Percentiles rank a stretch among this genome's conserved stretches.
These are phyloP conservation scores for Chelmon rostratus DNA, from an alignment of 2,797 vertebrate genomes.

Conservation along the genomic window DNA sequence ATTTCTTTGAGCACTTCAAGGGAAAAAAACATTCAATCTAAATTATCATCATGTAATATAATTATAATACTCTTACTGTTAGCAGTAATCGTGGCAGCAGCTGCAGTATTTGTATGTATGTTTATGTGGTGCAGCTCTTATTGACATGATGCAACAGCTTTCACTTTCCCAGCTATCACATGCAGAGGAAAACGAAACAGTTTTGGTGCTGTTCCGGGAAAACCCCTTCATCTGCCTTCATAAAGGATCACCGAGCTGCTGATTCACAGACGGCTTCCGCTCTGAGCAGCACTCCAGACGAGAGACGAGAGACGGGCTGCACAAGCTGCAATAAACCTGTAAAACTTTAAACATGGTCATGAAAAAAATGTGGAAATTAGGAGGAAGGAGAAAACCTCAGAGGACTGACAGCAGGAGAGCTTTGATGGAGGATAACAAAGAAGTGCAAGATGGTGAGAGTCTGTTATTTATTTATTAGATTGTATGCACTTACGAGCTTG, in stretches of 20 bases:
- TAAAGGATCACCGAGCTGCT: not conserved
- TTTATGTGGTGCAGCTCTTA: not conserved
- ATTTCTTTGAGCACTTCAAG: too few relatives aligned
- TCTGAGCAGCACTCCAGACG: too few relatives aligned
- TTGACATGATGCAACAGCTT: not conserved
- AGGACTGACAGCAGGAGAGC: not conserved
- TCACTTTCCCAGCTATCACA: rapidly evolving
- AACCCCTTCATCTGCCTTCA: rapidly evolving
- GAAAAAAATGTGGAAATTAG: rapidly evolving
- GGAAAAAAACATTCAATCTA: too few relatives aligned
- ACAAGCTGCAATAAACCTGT: too few relatives aligned
- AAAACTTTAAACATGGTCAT: not conserved
- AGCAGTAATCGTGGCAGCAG: not conserved
- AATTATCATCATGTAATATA: too few relatives aligned
- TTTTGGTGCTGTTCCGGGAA: not conserved
- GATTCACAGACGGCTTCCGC: rapidly evolving
- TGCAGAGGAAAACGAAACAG: too few relatives aligned
- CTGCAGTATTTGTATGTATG: not conserved
- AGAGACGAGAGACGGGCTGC: too few relatives aligned
- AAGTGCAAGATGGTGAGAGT: conserved; percentile 34
- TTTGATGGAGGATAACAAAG: conserved; percentile 15
- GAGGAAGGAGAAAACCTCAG: rapidly evolving
- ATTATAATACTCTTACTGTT: too few relatives aligned
- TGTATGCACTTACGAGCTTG: not conserved
- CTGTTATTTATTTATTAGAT: not conserved